Evolutionary conservation across 2,888 invertebrate species (phyloP).

Genomic region (Callyntrura guangdongensis): DNA sequence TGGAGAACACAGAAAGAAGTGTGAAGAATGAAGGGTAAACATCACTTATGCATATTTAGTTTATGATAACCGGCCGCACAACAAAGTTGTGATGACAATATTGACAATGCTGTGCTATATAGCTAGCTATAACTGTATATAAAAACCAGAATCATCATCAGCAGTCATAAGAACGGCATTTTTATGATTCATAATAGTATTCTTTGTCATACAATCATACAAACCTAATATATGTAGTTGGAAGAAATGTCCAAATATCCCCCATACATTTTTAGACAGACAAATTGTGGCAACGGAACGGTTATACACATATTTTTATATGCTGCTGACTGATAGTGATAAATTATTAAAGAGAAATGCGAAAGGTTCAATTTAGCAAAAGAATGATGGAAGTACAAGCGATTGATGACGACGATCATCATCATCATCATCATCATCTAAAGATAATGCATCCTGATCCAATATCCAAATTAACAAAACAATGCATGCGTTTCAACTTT

Average conservation of each 20-base stretch:
- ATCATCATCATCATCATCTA: slow-evolving; percentile 12
- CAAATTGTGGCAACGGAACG: too few relatives aligned
- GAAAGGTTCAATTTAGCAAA: neutral
- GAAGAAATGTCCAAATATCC: too few relatives aligned
- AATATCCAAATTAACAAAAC: slow-evolving; percentile 30
- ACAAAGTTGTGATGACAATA: neutral
- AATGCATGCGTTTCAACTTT: slow-evolving; percentile 25
- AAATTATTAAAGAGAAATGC: neutral
- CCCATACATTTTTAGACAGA: too few relatives aligned
- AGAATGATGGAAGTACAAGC: neutral
- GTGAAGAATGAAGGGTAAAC: slow-evolving; percentile 6
- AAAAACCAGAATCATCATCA: neutral
- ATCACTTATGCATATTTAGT: neutral
- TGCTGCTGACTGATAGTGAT: neutral
- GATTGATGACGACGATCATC: neutral
- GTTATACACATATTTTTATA: too few relatives aligned
- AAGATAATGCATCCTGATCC: neutral
- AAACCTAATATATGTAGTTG: too few relatives aligned
- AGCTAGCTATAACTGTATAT: too few relatives aligned
- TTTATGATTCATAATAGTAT: too few relatives aligned
- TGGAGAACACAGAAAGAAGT: neutral
- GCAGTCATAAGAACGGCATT: neutral
- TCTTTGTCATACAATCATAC: too few relatives aligned
- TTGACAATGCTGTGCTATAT: too few relatives aligned
- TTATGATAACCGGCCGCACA: neutral